These are phyloP conservation scores for Seriola quinqueradiata DNA, from an alignment of 2,113 vertebrate species.

Conservation along the genomic window DNA sequence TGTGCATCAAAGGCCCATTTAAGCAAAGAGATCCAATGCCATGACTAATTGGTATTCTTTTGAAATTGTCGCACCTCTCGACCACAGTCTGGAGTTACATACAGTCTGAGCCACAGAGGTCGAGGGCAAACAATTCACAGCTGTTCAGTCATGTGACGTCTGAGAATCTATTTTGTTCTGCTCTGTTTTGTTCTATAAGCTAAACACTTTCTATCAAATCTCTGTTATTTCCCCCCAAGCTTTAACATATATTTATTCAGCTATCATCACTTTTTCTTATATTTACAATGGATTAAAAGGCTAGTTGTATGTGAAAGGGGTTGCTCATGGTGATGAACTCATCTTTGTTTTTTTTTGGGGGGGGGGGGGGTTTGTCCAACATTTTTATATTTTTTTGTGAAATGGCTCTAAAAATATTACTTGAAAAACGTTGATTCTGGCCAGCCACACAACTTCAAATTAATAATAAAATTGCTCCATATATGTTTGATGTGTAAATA, in stretches of 20 bases:
- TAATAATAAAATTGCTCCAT: neutral
- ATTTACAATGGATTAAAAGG: neutral
- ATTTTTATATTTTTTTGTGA: no score
- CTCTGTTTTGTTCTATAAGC: neutral
- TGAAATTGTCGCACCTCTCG: constrained; percentile 38
- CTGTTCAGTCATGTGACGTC: constrained; percentile 31
- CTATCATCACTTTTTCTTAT: neutral
- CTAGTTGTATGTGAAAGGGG: neutral
- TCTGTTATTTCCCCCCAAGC: neutral
- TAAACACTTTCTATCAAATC: neutral
- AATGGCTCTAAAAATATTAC: no score
- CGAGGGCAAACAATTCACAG: constrained; percentile 24
- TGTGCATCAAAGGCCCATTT: constrained; percentile 27
- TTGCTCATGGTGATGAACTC: no score
- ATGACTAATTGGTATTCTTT: constrained; percentile 57
- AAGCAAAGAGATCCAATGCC: constrained; percentile 27
- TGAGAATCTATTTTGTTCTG: neutral
- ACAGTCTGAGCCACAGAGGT: constrained; percentile 26
- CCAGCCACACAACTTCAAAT: no score
- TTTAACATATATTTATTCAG: neutral
- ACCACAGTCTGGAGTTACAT: constrained; percentile 46
- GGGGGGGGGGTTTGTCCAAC: no score
- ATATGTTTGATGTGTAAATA: neutral
- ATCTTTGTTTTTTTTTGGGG: no score
- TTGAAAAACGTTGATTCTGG: no score